These are phyloP conservation scores for Melinopterus prodromus DNA, from an alignment of 2,888 invertebrate genomes.

Conservation along the genomic window DNA sequence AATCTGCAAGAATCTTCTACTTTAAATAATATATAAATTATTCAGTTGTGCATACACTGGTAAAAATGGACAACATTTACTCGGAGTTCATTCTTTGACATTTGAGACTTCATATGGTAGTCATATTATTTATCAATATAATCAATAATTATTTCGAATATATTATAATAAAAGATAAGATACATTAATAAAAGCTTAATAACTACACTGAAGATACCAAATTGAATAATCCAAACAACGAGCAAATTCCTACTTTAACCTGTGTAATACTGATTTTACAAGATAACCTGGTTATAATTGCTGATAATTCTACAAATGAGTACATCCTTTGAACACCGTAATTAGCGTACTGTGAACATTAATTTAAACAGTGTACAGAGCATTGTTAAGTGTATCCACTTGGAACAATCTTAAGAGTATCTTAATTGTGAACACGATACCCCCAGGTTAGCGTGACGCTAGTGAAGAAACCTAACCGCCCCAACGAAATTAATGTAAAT, in stretches of 20 bases:
- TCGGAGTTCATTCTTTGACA: background rate
- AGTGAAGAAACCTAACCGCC: background rate
- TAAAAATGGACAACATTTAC: background rate
- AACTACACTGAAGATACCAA: too few relatives aligned
- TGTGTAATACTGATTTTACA: too few relatives aligned
- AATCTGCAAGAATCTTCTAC: background rate
- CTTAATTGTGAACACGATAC: slow-evolving; percentile 48
- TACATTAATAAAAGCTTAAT: too few relatives aligned
- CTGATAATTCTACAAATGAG: background rate
- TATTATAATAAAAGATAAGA: too few relatives aligned
- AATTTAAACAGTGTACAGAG: slow-evolving; percentile 9
- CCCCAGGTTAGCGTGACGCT: background rate
- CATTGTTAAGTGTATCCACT: slow-evolving; percentile 47
- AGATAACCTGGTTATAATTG: background rate
- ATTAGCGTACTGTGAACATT: slow-evolving; percentile 28
- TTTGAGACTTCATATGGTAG: background rate
- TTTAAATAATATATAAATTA: background rate
- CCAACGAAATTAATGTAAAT: slow-evolving; percentile 58
- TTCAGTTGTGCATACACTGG: background rate
- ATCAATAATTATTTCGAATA: too few relatives aligned
- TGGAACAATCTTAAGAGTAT: slow-evolving; percentile 59
- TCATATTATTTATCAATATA: too few relatives aligned
- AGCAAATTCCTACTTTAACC: too few relatives aligned
- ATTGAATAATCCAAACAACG: too few relatives aligned
- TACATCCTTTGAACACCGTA: slow-evolving; percentile 16